These are phyloP conservation scores for Zosterops japonicus DNA, from an alignment of 2,113 vertebrate species.

Conservation along the genomic window DNA sequence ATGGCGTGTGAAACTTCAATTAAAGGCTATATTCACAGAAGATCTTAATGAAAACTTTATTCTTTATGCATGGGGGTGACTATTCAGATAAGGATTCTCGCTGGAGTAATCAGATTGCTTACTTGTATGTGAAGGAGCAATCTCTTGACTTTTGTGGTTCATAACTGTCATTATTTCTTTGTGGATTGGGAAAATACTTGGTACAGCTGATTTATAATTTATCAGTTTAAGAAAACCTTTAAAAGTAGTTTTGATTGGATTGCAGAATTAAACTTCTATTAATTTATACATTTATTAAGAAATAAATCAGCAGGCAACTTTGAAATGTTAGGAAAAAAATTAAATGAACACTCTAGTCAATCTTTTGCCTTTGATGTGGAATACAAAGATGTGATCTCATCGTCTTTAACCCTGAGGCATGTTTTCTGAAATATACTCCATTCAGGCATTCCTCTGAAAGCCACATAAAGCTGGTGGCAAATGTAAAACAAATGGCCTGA, in stretches of 20 bases:
- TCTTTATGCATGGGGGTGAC: neutral
- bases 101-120: neutral
- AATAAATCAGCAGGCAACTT: neutral
- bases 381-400: neutral
- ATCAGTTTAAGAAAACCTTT: neutral
- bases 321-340: neutral
- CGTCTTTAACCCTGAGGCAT: neutral
- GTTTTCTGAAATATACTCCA: neutral
- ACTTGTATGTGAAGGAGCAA: neutral
- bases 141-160: neutral
- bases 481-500: neutral
- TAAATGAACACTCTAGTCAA: neutral
- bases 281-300: neutral
- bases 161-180: neutral
- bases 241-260: neutral
- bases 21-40: neutral
- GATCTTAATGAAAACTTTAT: neutral
- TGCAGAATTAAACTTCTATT: neutral
- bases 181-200: neutral
- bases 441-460: neutral
- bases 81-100: neutral
- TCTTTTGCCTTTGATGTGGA: neutral
- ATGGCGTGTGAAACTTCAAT: neutral
- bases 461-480: neutral
- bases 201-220: neutral